phyloP scores from a whole-genome alignment of 2,113 vertebrate genomes.

The Pelobates fuscus region DNA sequence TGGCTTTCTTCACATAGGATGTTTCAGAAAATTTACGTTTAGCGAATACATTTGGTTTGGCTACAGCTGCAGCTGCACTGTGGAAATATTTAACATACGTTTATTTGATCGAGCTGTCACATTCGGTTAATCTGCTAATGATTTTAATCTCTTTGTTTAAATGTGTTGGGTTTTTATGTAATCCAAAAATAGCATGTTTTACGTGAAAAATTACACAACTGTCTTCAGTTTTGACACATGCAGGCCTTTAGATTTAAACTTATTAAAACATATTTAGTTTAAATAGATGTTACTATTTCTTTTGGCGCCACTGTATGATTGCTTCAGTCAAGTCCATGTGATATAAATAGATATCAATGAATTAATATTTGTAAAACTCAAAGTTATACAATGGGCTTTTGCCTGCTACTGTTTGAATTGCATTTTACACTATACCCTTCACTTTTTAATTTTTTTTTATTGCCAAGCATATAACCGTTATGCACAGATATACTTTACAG shows the following conservation, averaged over 20 bases:
- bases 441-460: no score
- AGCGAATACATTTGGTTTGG: conserved; percentile 81
- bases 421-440: no score
- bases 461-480: no score
- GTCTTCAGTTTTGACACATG: conserved; percentile 35
- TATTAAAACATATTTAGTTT: conserved; percentile 33
- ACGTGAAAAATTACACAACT: conserved; percentile 60
- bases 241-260: conserved; percentile 30
- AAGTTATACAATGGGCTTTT: neutral
- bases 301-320: conserved; percentile 1
- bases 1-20: conserved; percentile 67
- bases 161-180: conserved; percentile 67
- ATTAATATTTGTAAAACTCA: neutral
- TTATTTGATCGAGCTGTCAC: conserved; percentile 85
- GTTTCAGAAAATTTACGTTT: conserved; percentile 78
- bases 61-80: conserved; percentile 70
- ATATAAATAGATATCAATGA: neutral
- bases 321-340: neutral
- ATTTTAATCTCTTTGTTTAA: conserved; percentile 87
- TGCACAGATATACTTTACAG: no score
- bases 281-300: conserved; percentile 29
- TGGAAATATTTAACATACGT: conserved; percentile 82
- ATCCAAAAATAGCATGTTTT: conserved; percentile 68
- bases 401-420: neutral
- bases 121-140: conserved; percentile 83